phyloP scores from a whole-genome alignment of 2,113 vertebrate species.

The Toxostoma redivivum region DNA sequence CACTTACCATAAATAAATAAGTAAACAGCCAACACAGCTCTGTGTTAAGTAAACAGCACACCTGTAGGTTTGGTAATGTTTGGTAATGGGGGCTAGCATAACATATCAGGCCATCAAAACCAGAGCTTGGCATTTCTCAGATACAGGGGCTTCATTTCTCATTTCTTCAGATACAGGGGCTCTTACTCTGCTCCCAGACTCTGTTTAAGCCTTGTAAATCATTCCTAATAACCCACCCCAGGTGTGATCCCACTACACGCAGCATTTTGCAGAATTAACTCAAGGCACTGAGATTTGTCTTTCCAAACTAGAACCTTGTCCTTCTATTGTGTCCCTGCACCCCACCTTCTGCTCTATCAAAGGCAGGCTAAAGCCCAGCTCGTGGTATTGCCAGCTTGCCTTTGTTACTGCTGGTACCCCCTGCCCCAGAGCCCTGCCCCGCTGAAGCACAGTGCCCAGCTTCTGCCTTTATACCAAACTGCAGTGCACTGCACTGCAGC shows the following conservation, averaged over 20 bases:
- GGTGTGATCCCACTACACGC: not conserved
- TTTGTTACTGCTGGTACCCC: not conserved
- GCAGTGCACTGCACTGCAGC: not conserved
- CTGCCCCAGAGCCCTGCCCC: not conserved
- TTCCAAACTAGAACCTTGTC: not conserved
- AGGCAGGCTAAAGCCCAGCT: not conserved
- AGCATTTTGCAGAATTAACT: not conserved
- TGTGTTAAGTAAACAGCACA: not conserved
- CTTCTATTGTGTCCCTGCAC: not conserved
- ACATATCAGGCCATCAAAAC: not conserved
- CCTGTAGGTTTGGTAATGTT: not conserved
- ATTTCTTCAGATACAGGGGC: not conserved
- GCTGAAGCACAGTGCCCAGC: not conserved
- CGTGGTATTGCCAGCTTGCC: accelerated
- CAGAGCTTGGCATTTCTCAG: not conserved
- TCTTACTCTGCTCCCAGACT: not conserved
- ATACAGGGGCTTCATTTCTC: too few relatives aligned
- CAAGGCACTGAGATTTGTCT: not conserved
- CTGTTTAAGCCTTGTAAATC: not conserved
- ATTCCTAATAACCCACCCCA: not conserved
- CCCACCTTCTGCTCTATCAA: not conserved
- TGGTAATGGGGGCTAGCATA: not conserved
- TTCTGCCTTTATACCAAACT: not conserved
- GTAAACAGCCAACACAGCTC: not conserved
- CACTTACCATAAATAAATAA: not conserved